These are phyloP conservation scores for Hipparchia semele DNA, from an alignment of 2,888 invertebrate species.

Conservation along the genomic window DNA sequence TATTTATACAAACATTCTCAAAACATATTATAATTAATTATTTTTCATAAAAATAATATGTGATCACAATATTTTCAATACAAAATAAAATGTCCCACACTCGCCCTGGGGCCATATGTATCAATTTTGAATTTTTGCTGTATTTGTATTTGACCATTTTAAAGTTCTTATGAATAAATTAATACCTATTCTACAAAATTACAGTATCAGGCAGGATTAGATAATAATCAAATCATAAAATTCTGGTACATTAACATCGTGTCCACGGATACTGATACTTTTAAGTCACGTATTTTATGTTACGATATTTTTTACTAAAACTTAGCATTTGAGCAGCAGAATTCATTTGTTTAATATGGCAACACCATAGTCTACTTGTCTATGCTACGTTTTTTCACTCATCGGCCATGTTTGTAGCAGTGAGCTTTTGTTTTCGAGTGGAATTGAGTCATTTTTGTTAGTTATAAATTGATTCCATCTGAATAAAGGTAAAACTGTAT, in stretches of 20 bases:
- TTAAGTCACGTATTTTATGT: neutral
- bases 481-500: no score
- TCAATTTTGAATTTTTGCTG: no score
- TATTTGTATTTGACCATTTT: no score
- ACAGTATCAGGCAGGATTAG: neutral
- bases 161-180: no score
- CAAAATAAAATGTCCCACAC: no score
- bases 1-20: no score
- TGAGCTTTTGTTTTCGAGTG: neutral
- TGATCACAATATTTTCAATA: no score
- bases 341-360: neutral
- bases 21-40: no score
- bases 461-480: no score
- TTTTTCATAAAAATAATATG: no score
- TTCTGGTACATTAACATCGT: neutral
- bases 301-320: neutral
- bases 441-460: neutral
- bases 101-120: no score
- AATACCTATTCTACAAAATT: no score
- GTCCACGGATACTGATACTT: neutral
- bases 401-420: constrained; percentile 2
- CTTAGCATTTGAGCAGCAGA: neutral
- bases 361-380: neutral
- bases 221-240: neutral
- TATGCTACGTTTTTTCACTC: constrained; percentile 4